Evolutionary conservation across 2,888 invertebrate genomes (phyloP), one percentile per base, ranked within the genome.

Genomic region (Amphipyra berbera): DNA sequence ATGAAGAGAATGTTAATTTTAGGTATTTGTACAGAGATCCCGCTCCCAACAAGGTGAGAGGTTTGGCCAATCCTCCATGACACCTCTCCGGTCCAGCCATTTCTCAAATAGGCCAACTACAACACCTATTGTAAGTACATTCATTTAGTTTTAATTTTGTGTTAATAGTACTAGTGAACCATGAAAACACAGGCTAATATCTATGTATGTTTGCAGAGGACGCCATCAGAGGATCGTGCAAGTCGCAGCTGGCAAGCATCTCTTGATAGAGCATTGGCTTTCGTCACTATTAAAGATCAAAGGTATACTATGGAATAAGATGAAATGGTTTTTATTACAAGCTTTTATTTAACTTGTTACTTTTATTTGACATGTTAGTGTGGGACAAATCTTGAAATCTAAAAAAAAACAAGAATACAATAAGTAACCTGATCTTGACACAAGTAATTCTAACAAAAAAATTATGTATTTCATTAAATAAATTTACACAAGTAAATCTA

Each of bases 201-300:
- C 0, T 41, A 13, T 44, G 9, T 38, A 2, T 57, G 56, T 63
- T 82, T 79, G 2, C 81, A 94, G 92, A 88, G 92, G 68, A 94
- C 95, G 9, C 95, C 95, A 61, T 91, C 92, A 8, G 88, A 89
- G 13, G 95, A 95, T 15, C 82, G 90, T 0, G 72, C 72, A 0
- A 85, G 56, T 27, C 85, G 90, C 5, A 88, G 76, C 62, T 93
- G 92, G 92, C 86, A 92, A 58, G 82, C 85, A 0, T 89, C 88
- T 1, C 73, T 95, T 0, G 95, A 95, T 3, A 87, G 93, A 68
- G 93, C 89, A 0, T 69, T 93, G 2, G 90, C 91, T 6, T 94
- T 90, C 78, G 89, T 93, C 14, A 93, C 94, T 9, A 75, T 89
- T 0, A 95, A 92, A 73, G 95, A 95, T 79, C 89, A 89, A 67